Base-by-base conservation (phyloP, 2,797 vertebrate genomes). In the Malurus splendens region DNA sequence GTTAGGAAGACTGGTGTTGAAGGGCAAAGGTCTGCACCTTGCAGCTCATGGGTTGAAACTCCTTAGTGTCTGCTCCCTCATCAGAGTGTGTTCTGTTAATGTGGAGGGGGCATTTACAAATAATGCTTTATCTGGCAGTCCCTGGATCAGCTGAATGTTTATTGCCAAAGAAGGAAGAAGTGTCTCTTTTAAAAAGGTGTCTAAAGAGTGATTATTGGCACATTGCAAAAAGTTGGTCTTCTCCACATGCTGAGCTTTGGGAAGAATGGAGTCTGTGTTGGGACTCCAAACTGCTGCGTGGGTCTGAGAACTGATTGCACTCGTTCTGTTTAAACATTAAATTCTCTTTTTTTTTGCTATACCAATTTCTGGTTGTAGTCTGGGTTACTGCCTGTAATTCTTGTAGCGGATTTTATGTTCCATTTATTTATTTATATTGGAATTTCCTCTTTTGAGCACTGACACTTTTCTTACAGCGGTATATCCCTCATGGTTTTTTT, bases 381-480 rank as follows among this genome's bases (percentile, higher is more conserved):
- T 52, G 36, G 4, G 28, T 73, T 73, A 30, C 67, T 82, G 82
- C 65, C 68, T 76, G 59, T 79, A 84, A 82, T 83, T 89, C 48
- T 75, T 75, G 47, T 62, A 83, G 38, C 61, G 76, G 39, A 41
- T 70, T 87, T 90, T 73, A 54, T 73, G 28, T 83, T 92, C 45
- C 16, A 11, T 75, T 82, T 90, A 82, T 93, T 92, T 95, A 95
- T 95, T 93, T 92, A 52, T 86, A 30, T 80, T 87, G 82, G 76
- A 77, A 85, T 85, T 90, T 92, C 33, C 47, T 92, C 56, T 81
- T 76, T 76, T 57, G 85, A 92, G 89, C 93, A 94, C 90, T 92
- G 93, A 94, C 92, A 92, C 93, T 93, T 95, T 95, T 91, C 84
- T 71, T 92, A 25, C 45, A 73, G 87, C 81, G 39, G 14, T 81